Evolutionary conservation across 2,113 vertebrate species (phyloP).

Genomic region (Nothobranchius furzeri): DNA sequence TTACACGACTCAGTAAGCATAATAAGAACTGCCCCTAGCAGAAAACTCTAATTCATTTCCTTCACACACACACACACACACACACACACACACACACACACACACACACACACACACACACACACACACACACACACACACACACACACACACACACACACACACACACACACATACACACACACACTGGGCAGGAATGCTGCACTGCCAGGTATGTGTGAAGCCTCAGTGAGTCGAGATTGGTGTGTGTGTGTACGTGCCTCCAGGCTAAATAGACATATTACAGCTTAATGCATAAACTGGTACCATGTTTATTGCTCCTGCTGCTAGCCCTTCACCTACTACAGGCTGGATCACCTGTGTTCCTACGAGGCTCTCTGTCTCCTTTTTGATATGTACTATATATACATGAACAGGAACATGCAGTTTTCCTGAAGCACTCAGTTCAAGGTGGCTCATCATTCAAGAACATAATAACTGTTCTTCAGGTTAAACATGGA

Average conservation of each 20-base stretch:
- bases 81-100: no score
- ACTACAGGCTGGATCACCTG: slow-evolving; percentile 15
- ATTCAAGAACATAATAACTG: slow-evolving; percentile 42
- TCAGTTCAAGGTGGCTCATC: slow-evolving; percentile 37
- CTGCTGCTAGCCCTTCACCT: not conserved
- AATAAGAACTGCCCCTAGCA: not conserved
- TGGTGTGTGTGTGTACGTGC: not conserved
- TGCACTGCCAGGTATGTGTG: slow-evolving; percentile 1
- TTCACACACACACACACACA: not conserved
- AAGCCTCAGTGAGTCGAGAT: not conserved
- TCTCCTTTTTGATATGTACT: not conserved
- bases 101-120: not conserved
- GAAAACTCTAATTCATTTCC: not conserved
- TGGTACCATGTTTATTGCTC: slow-evolving; percentile 30
- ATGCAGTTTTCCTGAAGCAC: slow-evolving; percentile 4
- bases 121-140: not conserved
- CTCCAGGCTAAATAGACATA: slow-evolving; percentile 27
- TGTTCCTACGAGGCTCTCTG: not conserved
- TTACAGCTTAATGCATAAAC: slow-evolving; percentile 48
- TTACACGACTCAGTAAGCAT: slow-evolving; percentile 6
- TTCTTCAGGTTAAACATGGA: slow-evolving; percentile 40
- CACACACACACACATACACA: no score
- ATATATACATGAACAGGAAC: not conserved
- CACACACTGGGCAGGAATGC: not conserved
- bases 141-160: not conserved